Conservation (phyloP, 2,888 invertebrate species). For the Atethmia centrago region DNA sequence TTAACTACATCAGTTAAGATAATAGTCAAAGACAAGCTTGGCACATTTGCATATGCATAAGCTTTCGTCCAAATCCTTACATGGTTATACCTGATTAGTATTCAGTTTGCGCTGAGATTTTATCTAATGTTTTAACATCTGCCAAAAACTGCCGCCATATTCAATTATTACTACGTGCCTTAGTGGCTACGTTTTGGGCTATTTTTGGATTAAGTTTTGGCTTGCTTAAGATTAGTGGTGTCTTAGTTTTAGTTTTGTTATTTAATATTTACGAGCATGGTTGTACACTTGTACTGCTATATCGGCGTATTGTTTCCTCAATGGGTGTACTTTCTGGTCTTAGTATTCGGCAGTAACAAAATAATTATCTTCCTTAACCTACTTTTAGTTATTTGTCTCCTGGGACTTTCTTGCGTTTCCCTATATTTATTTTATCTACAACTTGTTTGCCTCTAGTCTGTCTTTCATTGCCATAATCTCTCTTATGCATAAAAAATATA, state of each 20-base stretch:
- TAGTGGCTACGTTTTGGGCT: neutral
- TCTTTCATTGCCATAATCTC: neutral
- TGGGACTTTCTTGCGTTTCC: neutral
- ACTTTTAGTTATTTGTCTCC: neutral
- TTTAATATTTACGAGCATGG: neutral
- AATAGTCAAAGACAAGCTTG: neutral
- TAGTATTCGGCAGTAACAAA: neutral
- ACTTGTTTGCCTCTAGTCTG: neutral
- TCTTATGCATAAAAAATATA: neutral
- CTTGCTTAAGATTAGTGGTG: slow-evolving; percentile 6
- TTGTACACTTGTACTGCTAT: no score
- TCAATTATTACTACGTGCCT: slow-evolving; percentile 41
- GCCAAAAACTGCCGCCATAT: slow-evolving; percentile 41
- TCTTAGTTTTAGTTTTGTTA: neutral
- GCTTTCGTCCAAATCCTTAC: slow-evolving; percentile 24
- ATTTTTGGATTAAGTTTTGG: slow-evolving; percentile 30
- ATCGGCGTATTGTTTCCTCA: neutral
- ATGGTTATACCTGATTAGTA: slow-evolving; percentile 30
- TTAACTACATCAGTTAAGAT: slow-evolving; percentile 25
- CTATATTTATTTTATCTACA: neutral
- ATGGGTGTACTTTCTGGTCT: neutral
- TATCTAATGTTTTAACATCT: slow-evolving; percentile 54
- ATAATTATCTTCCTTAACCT: neutral
- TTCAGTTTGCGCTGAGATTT: slow-evolving; percentile 48
- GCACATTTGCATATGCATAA: slow-evolving; percentile 9